phyloP scores from a whole-genome alignment of 2,797 vertebrate genomes.

The Astyanax mexicanus region DNA sequence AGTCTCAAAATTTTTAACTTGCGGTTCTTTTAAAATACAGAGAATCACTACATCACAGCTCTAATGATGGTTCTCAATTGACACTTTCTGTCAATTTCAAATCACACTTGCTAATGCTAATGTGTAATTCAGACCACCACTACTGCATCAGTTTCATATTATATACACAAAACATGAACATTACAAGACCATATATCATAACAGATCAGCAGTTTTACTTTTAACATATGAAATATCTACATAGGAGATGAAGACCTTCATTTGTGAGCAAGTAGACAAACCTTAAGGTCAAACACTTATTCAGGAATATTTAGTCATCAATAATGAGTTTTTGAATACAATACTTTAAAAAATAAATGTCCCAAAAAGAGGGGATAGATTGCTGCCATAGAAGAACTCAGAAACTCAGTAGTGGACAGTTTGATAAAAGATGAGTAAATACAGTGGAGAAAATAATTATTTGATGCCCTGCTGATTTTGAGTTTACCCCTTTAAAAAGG shows the following conservation, averaged over 20 bases:
- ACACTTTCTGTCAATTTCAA: not conserved
- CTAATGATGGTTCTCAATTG: not conserved
- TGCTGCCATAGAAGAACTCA: not conserved
- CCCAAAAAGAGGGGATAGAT: no score
- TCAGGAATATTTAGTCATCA: not conserved
- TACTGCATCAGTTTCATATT: not conserved
- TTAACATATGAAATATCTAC: slow-evolving; percentile 17
- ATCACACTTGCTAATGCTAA: not conserved
- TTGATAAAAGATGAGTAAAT: not conserved
- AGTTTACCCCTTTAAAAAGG: no score
- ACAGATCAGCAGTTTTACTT: slow-evolving; percentile 23
- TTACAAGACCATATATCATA: slow-evolving; percentile 34
- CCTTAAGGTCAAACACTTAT: not conserved
- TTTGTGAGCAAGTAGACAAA: slow-evolving; percentile 4
- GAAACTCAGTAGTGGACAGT: not conserved
- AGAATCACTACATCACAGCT: no score
- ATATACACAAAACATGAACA: slow-evolving; percentile 35
- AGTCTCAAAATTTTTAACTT: no score
- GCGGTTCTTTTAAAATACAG: no score
- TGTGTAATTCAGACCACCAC: not conserved
- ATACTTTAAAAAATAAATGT: no score
- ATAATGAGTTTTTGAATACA: not conserved
- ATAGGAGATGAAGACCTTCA: slow-evolving; percentile 29
- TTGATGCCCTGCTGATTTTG: no score
- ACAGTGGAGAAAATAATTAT: not conserved